Base-by-base conservation (phyloP, 2,888 invertebrate species). In the Drosophila dives region DNA sequence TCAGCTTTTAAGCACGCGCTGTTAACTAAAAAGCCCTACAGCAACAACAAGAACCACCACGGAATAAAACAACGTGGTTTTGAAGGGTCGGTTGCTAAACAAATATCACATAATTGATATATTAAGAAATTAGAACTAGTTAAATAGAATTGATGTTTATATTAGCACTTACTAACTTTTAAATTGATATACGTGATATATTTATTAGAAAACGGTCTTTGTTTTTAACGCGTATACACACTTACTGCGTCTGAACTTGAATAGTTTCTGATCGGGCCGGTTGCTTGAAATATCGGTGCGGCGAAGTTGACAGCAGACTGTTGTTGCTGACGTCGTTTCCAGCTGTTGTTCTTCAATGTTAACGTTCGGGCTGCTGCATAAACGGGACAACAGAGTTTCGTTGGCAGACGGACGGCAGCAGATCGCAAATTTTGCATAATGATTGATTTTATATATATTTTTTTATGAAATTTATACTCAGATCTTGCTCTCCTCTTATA, bases 231-330 rank as follows among this genome's bases (percentile, higher is more conserved):
- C 23, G 23, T 1, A 23, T 8, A 45, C 45, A 45, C 23, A 80
- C 79, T 79, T 76, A 79, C 79, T 69, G 53, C 45, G n/a, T 3
- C 40, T 48, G 61, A 48, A 42, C 49, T 60, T 45, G 84, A 88
- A 78, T 40, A 68, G 63, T 50, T 60, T 89, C 89, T 85, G 84
- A 78, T 81, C 75, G 84, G 17, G n/a, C 42, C 2, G n/a, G 62
- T 36, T 23, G 64, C 23, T 23, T 23, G 23, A 50, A 32, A n/a
- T 56, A 40, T 6, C 49, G 42, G 33, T 55, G 17, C 60, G 59
- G 59, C 61, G 60, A 59, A 73, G 55, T 67, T 67, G 42, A 55
- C 50, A 48, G 49, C 53, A 50, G 62, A 33, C 26, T 29, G 70
- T 50, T 61, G 60, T 34, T 51, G 51, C 3, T 10, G 34, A 15